Conservation (phyloP, 2,888 invertebrate species). For the Escarpia spicata region DNA sequence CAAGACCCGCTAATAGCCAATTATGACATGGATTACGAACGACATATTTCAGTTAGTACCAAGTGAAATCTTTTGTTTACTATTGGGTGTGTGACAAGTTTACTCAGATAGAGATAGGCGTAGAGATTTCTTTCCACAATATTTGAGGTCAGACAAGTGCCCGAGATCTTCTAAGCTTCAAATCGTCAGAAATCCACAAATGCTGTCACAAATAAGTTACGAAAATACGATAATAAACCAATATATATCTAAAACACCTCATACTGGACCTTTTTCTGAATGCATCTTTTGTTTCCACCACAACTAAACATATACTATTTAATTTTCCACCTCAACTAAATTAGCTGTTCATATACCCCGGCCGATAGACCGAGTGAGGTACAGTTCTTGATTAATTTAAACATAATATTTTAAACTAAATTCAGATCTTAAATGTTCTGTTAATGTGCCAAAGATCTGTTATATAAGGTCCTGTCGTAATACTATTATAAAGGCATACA, state of each 20-base stretch:
- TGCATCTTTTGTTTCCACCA: too few species aligned
- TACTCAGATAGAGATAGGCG: not conserved
- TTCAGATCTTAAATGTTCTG: not conserved
- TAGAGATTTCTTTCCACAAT: not conserved
- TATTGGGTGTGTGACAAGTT: not conserved
- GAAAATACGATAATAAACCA: too few species aligned
- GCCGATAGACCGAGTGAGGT: not conserved
- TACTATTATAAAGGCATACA: not conserved
- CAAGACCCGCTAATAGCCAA: too few species aligned
- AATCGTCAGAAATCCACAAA: not conserved
- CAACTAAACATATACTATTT: too few species aligned
- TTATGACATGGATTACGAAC: too few species aligned
- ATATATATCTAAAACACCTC: too few species aligned
- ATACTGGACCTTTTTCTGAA: too few species aligned
- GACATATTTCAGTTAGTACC: too few species aligned
- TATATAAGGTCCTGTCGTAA: not conserved
- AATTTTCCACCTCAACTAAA: too few species aligned
- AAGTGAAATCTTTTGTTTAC: not conserved
- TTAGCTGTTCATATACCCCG: too few species aligned
- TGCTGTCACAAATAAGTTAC: too few species aligned
- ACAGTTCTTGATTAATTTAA: not conserved
- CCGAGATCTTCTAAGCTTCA: not conserved
- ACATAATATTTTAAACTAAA: not conserved
- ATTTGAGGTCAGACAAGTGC: not conserved
- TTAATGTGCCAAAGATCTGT: not conserved